Percentiles rank a stretch among this genome's conserved stretches.
These are phyloP conservation scores for Bombus pascuorum DNA, from an alignment of 1,140 invertebrate genomes.

Conservation along the genomic window DNA sequence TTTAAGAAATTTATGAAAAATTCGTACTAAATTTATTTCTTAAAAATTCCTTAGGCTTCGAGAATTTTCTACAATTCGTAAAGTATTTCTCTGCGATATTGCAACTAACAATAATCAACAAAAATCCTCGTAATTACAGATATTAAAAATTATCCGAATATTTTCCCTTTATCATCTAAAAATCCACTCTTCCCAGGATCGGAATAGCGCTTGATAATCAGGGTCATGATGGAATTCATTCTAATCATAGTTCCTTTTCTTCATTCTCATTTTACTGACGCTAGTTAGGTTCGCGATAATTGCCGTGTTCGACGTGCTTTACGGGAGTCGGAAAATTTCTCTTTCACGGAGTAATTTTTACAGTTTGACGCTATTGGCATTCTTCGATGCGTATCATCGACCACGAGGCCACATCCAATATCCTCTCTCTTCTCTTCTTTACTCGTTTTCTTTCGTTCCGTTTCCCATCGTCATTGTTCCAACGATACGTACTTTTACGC, in stretches of 20 bases:
- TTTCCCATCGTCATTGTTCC: constrained; percentile 65
- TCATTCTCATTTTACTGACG: background rate
- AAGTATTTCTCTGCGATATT: background rate
- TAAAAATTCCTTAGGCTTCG: background rate
- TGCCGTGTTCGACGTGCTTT: constrained; percentile 17
- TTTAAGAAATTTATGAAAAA: background rate
- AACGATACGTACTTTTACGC: constrained; percentile 61
- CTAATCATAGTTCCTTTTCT: background rate
- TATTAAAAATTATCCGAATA: background rate
- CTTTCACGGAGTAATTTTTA: constrained; percentile 47
- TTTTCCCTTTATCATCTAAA: background rate
- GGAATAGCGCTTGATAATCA: background rate
- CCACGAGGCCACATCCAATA: background rate
- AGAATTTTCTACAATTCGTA: background rate
- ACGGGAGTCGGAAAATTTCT: constrained; percentile 41
- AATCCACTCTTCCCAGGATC: background rate
- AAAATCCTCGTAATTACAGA: background rate
- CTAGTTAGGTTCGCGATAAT: constrained; percentile 26
- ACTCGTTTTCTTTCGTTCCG: constrained; percentile 54
- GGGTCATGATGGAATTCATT: no score
- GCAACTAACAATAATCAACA: background rate
- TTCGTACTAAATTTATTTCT: background rate
- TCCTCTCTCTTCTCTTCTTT: background rate
- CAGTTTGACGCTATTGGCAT: constrained; percentile 45
- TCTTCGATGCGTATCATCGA: constrained; percentile 24